Base-by-base conservation (phyloP, 2,888 invertebrate genomes). In the Dorcus hopei region DNA sequence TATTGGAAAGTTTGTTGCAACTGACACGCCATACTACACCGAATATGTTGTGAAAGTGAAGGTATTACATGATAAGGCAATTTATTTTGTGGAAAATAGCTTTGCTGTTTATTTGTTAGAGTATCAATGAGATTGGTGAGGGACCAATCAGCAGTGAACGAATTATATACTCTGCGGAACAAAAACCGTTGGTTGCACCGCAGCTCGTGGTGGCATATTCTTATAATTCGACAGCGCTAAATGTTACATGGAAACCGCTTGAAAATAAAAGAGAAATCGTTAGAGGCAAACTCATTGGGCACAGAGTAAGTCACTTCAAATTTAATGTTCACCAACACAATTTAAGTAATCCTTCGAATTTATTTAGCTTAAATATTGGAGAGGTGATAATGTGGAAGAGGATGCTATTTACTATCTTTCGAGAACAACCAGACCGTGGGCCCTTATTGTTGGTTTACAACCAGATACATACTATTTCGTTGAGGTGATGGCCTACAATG, bases 401-500 rank as follows among this genome's bases (percentile, higher is more conserved):
- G 88, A 90, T 72, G 83, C 88, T 56, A 88, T 93, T 45, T 93
- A 92, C 76, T 94, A 89, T 76, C 80, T 96, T 55, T 95, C 94
- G 8, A 85, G 95, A 61, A 90, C 90, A 1, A 91, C 89, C 1
- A 84, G 88, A 52, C 87, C 91, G 54, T 90, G 91, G 88, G 93
- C 96, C 0, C 81, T 95, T 2, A 92, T 98, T 72, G 95, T 97
- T 9, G 97, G 97, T 66, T 81, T 98, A 50, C 88, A 92, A 70
- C 94, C 96, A 0, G 91, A 97, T 75, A 95, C 92, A 0, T 92
- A 95, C 74, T 98, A 98, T 79, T 90, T 84, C 71, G 94, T 97
- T 0, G 93, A 95, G 82, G 79, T 93, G 2, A 96, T 97, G 94
- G 96, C 94, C 0, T 97, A 93, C 73, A 97, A 97, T 80, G 87